Base-by-base conservation (phyloP, 2,113 vertebrate species). In the Arizona elegans region DNA sequence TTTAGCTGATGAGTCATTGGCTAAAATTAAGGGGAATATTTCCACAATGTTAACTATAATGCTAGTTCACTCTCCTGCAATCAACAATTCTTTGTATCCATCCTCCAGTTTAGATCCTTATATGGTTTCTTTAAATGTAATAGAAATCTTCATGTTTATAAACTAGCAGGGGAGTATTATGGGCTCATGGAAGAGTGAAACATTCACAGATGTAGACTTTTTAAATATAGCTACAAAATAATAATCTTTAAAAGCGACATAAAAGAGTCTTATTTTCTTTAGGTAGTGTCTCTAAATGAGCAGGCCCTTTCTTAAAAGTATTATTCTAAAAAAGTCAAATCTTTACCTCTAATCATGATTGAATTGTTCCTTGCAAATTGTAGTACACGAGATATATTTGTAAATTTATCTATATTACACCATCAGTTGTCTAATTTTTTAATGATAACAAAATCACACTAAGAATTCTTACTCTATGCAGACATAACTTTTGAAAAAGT, bases 261-360 rank as follows among this genome's bases (percentile, higher is more conserved):
- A 95, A 58, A 94, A 86, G 23, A 93, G 95, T 0, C 1, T 87
- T 50, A 29, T 95, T 94, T 95, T 94, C 95, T 95, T 90, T 53
- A 12, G 92, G 26, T 95, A 95, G 90, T 92, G 7, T 0, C 89
- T 92, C 87, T 95, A 95, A 59, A 94, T 93, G 94, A 95, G 91
- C 90, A 92, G 95, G 90, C 90, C 93, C 94, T 91, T 95, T 93
- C 91, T 93, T 86, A 29, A 96, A 97, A 98, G 96, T 97, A 96
- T 92, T 96, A 95, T 92, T 93, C 93, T 90, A 94, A 95, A 96
- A 95, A 96, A 96, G 93, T 94, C 94, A 95, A 94, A 88, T 50
- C 9, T 24, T 58, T 75, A 95, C 95, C 96, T 97, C 92, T 97
- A 97, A 97, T 97, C 97, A 96, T 70, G 96, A 94, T 86, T 90